Percentiles rank a stretch among this genome's conserved stretches.
These are phyloP conservation scores for Nephotettix cincticeps DNA, from an alignment of 1,140 invertebrate genomes.

Conservation along the genomic window DNA sequence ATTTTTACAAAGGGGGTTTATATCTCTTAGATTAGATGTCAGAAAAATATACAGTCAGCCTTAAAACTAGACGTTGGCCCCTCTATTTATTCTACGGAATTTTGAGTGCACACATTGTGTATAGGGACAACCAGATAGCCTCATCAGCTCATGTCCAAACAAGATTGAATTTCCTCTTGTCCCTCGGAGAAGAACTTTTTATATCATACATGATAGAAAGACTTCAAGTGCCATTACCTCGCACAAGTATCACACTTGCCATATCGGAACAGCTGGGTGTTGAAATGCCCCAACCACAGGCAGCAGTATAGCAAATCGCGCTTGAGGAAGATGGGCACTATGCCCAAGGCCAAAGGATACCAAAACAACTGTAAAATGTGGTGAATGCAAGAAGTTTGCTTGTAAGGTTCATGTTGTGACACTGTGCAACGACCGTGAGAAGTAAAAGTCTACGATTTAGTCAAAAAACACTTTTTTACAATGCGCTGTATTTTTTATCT, in stretches of 20 bases:
- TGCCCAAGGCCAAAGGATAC: not conserved
- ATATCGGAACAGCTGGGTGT: not conserved
- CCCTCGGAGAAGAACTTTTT: not conserved
- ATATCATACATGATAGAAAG: not conserved
- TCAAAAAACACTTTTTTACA: no score
- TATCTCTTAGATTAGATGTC: no score
- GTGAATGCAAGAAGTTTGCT: conserved; percentile 7
- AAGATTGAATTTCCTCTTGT: no score
- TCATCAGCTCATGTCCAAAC: not conserved
- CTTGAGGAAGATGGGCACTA: not conserved
- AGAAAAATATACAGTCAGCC: not conserved
- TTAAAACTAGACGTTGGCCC: not conserved
- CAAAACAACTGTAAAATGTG: no score
- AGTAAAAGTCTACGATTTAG: no score
- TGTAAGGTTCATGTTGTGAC: not conserved
- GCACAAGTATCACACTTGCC: not conserved
- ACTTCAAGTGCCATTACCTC: not conserved
- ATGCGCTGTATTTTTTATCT: no score
- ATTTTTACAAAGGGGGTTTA: no score
- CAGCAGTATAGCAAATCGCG: no score
- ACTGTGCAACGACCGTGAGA: not conserved
- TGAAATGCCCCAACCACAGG: no score
- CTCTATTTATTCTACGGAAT: not conserved
- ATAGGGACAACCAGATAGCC: not conserved
- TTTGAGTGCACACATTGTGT: not conserved